A percentile compares a stretch with the other conserved stretches of the same genome.
Conservation (phyloP, 2,888 invertebrate genomes). For the Melipona beecheii region DNA sequence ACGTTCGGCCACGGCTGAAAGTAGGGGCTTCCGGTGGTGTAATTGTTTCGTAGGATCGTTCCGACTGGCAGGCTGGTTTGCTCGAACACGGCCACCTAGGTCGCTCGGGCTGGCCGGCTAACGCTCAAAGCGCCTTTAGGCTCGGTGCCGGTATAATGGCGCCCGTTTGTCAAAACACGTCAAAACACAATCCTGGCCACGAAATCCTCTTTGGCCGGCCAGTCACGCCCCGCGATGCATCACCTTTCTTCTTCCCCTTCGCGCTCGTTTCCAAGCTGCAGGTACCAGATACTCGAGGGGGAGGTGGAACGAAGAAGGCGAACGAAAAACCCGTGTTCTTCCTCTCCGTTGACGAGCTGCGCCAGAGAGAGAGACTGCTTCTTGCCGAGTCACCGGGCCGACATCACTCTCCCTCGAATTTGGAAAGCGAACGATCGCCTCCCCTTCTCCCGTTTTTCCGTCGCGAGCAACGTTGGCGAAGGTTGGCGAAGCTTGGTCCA, state of each 20-base stretch:
- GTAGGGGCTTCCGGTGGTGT: constrained; percentile 62
- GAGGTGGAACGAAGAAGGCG: constrained; percentile 2
- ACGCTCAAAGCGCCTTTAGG: constrained; percentile 70
- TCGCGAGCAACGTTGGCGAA: neutral
- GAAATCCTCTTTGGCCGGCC: constrained; percentile 72
- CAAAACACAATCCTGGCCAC: constrained; percentile 81
- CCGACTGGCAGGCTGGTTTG: constrained; percentile 38
- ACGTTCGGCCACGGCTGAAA: constrained; percentile 46
- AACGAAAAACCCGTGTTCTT: constrained; percentile 47
- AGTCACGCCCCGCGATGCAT: constrained; percentile 82
- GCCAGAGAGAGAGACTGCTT: constrained; percentile 30
- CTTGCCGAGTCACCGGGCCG: constrained; percentile 71
- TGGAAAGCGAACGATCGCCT: constrained; percentile 54
- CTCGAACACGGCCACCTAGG: constrained; percentile 78
- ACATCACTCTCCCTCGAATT: constrained; percentile 72
- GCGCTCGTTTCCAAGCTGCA: constrained; percentile 55
- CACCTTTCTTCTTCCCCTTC: constrained; percentile 61
- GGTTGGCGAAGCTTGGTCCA: neutral
- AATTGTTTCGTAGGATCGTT: constrained; percentile 74
- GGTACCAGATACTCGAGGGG: constrained; percentile 42
- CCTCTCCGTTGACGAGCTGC: constrained; percentile 1
- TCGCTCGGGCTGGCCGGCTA: constrained; percentile 72
- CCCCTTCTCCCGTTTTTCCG: neutral
- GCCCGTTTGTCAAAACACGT: constrained; percentile 84
- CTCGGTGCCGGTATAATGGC: constrained; percentile 79